Percentiles rank a stretch among this genome's conserved stretches.
These are phyloP conservation scores for Drosophila erecta DNA, from an alignment of 1,140 invertebrate species.

Conservation along the genomic window DNA sequence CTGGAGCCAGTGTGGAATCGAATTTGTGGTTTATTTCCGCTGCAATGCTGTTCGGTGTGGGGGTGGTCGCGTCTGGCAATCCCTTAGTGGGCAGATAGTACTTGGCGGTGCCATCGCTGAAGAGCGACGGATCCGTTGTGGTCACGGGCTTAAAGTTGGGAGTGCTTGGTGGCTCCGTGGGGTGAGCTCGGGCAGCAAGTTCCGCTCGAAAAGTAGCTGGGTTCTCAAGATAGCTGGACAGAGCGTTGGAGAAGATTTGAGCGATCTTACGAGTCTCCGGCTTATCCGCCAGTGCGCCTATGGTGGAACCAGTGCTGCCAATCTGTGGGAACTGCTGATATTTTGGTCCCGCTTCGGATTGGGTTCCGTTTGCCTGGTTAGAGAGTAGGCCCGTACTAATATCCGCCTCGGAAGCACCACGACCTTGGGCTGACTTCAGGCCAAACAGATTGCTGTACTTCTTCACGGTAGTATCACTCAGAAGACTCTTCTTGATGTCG, in stretches of 20 bases:
- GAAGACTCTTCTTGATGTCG: slow-evolving; percentile 85
- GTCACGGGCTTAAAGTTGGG: slow-evolving; percentile 73
- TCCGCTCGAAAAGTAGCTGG: slow-evolving; percentile 91
- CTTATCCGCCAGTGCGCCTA: slow-evolving; percentile 85
- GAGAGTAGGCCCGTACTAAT: slow-evolving; percentile 47
- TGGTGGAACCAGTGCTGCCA: slow-evolving; percentile 74
- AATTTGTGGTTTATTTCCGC: slow-evolving; percentile 85
- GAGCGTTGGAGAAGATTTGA: slow-evolving; percentile 92
- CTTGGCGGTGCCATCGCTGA: slow-evolving; percentile 74
- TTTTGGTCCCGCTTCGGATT: slow-evolving; percentile 18
- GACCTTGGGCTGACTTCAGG: slow-evolving; percentile 39
- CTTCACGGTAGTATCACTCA: slow-evolving; percentile 87
- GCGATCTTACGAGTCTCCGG: slow-evolving; percentile 91
- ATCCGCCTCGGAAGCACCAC: slow-evolving; percentile 24
- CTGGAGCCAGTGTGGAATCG: slow-evolving; percentile 63
- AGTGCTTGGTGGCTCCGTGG: slow-evolving; percentile 88
- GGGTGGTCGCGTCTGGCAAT: slow-evolving; percentile 70
- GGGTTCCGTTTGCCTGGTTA: slow-evolving; percentile 37
- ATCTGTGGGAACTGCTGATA: slow-evolving; percentile 76
- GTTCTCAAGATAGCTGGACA: slow-evolving; percentile 92
- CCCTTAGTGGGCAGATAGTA: slow-evolving; percentile 78
- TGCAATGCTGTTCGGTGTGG: slow-evolving; percentile 82
- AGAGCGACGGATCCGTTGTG: slow-evolving; percentile 64
- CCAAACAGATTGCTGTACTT: slow-evolving; percentile 87
- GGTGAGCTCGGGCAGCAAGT: slow-evolving; percentile 89